Conservation (phyloP, 2,113 vertebrate genomes). For the Nettapus auritus region DNA sequence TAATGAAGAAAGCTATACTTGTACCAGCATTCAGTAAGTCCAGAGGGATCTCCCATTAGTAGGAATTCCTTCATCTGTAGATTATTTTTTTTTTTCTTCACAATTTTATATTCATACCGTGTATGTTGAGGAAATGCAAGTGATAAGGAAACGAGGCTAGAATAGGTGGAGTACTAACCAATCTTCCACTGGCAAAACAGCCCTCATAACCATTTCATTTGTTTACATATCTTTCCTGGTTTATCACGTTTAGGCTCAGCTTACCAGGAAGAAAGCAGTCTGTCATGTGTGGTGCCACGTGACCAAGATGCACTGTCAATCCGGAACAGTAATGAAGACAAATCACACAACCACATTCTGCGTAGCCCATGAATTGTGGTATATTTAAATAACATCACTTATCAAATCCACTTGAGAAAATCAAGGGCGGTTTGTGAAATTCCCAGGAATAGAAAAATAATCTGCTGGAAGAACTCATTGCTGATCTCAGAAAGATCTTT, state of each 20-base stretch:
- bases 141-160: not conserved
- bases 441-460: not conserved
- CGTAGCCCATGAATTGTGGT: not conserved
- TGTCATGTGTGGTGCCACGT: accelerated
- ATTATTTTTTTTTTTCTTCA: not conserved
- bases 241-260: not conserved
- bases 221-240: not conserved
- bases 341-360: not conserved
- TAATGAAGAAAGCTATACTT: not conserved
- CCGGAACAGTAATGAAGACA: not conserved
- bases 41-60: not conserved
- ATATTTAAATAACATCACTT: not conserved
- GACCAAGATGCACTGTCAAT: not conserved
- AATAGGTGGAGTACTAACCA: not conserved
- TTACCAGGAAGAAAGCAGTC: not conserved
- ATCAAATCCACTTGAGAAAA: not conserved
- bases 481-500: not conserved
- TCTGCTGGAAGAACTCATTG: not conserved
- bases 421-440: not conserved
- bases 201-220: not conserved
- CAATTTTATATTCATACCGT: not conserved
- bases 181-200: not conserved
- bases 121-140: not conserved
- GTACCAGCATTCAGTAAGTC: not conserved
- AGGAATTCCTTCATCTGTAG: not conserved